A percentile compares a stretch with the other conserved stretches of the same genome.
These are phyloP conservation scores for Cerceris ruficornis DNA, from an alignment of 2,888 invertebrate genomes.

Conservation along the genomic window DNA sequence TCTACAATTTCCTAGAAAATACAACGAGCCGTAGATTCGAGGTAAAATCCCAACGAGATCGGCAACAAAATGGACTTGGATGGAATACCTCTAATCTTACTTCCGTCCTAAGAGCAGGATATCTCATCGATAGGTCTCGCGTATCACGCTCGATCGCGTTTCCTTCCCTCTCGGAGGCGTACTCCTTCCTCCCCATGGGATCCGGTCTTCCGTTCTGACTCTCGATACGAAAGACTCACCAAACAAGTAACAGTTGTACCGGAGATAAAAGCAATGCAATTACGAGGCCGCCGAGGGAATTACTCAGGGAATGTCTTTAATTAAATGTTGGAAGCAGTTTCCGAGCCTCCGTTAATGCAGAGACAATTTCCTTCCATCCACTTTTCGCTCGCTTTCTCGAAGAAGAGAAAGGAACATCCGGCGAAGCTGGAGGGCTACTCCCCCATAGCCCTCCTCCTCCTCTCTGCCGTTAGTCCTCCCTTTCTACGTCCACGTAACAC, in stretches of 20 bases:
- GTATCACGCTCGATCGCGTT: conserved; percentile 59
- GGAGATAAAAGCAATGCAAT: conserved; percentile 79
- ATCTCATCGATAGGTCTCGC: conserved; percentile 46
- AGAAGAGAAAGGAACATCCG: conserved; percentile 74
- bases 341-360: conserved; percentile 79
- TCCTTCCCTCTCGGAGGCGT: conserved; percentile 40
- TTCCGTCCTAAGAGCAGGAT: conserved; percentile 19
- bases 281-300: conserved; percentile 74
- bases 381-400: conserved; percentile 70
- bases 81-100: conserved; percentile 36
- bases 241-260: conserved; percentile 79
- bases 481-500: conserved; percentile 37
- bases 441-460: conserved; percentile 7
- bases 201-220: conserved; percentile 53
- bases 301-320: conserved; percentile 80
- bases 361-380: conserved; percentile 81
- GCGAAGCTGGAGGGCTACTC: conserved; percentile 20
- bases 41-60: not conserved
- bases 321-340: conserved; percentile 80
- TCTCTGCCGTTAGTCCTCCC: conserved; percentile 2
- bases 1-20: too few relatives aligned
- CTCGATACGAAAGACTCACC: conserved; percentile 72
- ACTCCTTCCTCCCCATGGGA: conserved; percentile 35
- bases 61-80: conserved; percentile 29
- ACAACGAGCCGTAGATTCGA: not conserved